phyloP scores from a whole-genome alignment of 2,888 invertebrate species.

The Agonopterix arenella region DNA sequence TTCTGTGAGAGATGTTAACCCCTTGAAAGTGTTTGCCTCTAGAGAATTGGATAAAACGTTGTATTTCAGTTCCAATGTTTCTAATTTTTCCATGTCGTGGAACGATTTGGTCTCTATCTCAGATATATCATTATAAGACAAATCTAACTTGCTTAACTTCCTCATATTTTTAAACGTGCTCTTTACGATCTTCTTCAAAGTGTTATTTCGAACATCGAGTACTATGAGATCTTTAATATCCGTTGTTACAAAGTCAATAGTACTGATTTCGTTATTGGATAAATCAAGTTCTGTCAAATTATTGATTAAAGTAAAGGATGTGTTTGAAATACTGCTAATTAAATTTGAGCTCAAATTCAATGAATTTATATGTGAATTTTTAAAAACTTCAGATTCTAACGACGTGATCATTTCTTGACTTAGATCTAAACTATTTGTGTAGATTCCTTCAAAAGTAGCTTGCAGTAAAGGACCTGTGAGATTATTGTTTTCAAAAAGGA shows the following conservation, averaged over 20 bases:
- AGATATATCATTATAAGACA: slow-evolving; percentile 2
- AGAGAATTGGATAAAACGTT: slow-evolving; percentile 9
- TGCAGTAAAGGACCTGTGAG: slow-evolving; percentile 1
- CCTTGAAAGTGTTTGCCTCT: slow-evolving; percentile 7
- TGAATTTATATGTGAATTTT: not conserved
- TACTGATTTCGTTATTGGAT: slow-evolving; percentile 4
- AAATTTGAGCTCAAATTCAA: slow-evolving; percentile 5
- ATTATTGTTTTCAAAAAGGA: not conserved
- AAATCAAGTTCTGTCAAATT: slow-evolving; percentile 3
- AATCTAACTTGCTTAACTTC: not conserved
- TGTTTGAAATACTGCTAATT: slow-evolving; percentile 1
- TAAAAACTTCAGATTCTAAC: slow-evolving; percentile 3
- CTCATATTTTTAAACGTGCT: not conserved
- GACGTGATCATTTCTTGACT: slow-evolving; percentile 1
- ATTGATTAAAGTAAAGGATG: not conserved
- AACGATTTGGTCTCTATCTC: slow-evolving; percentile 12
- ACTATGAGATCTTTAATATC: not conserved
- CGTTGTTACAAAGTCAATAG: slow-evolving; percentile 1
- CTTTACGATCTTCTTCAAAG: not conserved
- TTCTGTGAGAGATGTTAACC: slow-evolving; percentile 3
- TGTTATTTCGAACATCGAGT: not conserved
- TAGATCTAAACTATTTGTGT: not conserved
- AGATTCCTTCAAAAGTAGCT: slow-evolving; percentile 1
- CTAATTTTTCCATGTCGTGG: slow-evolving; percentile 6
- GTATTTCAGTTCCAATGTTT: slow-evolving; percentile 9